Base-by-base conservation (phyloP, 2,888 invertebrate genomes). In the Chalcosyrphus nemorum region DNA sequence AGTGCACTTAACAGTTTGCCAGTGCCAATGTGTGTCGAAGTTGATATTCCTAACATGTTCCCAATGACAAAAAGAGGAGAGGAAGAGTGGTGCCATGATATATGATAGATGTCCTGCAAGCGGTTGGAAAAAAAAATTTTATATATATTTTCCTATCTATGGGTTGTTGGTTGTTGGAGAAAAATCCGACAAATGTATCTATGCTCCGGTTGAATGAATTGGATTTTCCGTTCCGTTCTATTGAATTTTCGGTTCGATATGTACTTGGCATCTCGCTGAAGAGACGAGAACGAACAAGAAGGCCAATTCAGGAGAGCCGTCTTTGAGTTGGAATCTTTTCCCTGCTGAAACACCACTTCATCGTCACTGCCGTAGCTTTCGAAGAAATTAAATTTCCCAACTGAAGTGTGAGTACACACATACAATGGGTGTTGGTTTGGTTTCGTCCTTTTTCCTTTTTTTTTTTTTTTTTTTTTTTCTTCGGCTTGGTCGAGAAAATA, bases 1-100 rank as follows among this genome's bases (percentile, higher is more conserved):
- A 84, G 84, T 80, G 84, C 84, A 84, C 84, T 84, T 84, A 84
- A 75, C 84, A 80, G 78, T 56, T 78, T 70, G 78, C 74, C 81
- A 81, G 81, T 56, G 54, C 57, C 63, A 65, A 4, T 38, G 57
- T 63, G 61, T 81, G 75, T 63, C 65, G 50, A 74, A 78, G 75
- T 84, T 80, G 74, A 78, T 80, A 84, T 84, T 84, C 78, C 57
- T 59, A 84, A 68, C 84, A 84, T 84, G 84, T 75, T 70, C 65
- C 17, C 13, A 38, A 38, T 38, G 38, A 5, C 9, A 32, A 11
- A 5, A 9, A 32, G 32, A 32, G 35, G 43, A 41, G 54, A 57
- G 63, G n/a, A n/a, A n/a, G n/a, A n/a, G n/a, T n/a, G n/a, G n/a
- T n/a, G n/a, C n/a, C n/a, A 81, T 78, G 74, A 74, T 74, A 59